Base-by-base conservation (phyloP, 1,140 invertebrate genomes). In the Glossosoma conforme region DNA sequence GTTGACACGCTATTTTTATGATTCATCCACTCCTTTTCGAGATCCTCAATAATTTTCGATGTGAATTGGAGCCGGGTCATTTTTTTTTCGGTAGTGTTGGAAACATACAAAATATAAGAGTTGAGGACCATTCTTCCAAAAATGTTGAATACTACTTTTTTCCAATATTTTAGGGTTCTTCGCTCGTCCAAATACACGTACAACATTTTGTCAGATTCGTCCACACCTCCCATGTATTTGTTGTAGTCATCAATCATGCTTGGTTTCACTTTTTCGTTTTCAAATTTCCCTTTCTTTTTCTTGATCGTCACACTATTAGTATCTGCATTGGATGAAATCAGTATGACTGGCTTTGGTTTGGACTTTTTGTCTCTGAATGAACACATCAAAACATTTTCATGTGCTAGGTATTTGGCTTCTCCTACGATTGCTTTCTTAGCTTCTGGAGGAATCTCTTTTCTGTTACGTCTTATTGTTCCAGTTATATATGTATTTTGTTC, bases 181-280 rank as follows among this genome's bases (percentile, higher is more conserved):
- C n/a, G n/a, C n/a, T 64, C 59, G 50, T 64, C 60, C 41, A 60
- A 58, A 51, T 63, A 62, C 8, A 42, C 30, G 30, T 61, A 57
- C 15, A 53, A 22, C 44, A 57, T 57, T 45, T 53, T 57, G 36
- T 54, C 51, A 25, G 50, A 48, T 54, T 53, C 44, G 35, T 57
- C 44, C 30, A 57, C 55, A 32, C 55, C 51, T 50, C 41, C 40
- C 45, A 50, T 40, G 30, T 42, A 45, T 50, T 44, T 48, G 21
- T 54, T 54, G 38, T 54, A 54, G 14, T 54, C 32, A 24, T 50
- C 44, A 54, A 54, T 50, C 45, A 54, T 54, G 30, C 25, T 37
- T 44, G 38, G 45, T 54, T 54, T 50, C 38, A 48, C 45, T n/a
- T 52, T 52, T 44, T 19, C 49, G 14, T 32, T 25, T 52, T 52